Evolutionary conservation across 37 sponge, comb jelly and placozoan genomes (phyloP), one percentile per base, ranked within the genome.

Genomic region (Chondrilla cf. caribensis): DNA sequence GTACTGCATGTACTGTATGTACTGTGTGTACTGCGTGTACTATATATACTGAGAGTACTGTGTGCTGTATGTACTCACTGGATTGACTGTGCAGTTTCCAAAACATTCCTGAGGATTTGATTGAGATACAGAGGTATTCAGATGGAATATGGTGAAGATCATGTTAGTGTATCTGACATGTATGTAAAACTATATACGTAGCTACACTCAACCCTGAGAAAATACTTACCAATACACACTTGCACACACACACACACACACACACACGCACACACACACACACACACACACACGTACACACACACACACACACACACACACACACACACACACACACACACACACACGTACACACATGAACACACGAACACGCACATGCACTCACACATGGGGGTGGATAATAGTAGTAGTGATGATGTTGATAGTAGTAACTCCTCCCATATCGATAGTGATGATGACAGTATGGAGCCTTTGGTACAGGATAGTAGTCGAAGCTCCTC

Each of bases 41-140:
- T n/a, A n/a, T n/a, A n/a, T n/a, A n/a, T n/a, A n/a, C n/a, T n/a
- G n/a, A n/a, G n/a, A n/a, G n/a, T n/a, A n/a, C n/a, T 55, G 57
- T 11, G 57, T 55, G 17, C 17, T 55, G 33, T 15, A 36, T 28
- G 32, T 2, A 35, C 70, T 68, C 37, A 68, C 70, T 37, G 21
- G 31, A 2, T 11, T 28, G 18, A 19, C 70, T 18, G 70, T 68
- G 37, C 70, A 68, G 36, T 35, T 68, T 68, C 70, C 70, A 68
- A 68, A 68, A 29, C 70, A 68, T 35, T 68, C 70, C 70, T 68
- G 32, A n/a, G n/a, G n/a, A 35, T 68, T 68, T 3, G 70, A 68
- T 31, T 3, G 33, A 11, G 70, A 68, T 68, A 29, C 1, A 68
- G 22, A 64, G 11, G 17, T 17, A 55, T 11, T 55, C 11, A 55